Base-by-base conservation (phyloP, 2,888 invertebrate genomes). In the Tinea pellionella region DNA sequence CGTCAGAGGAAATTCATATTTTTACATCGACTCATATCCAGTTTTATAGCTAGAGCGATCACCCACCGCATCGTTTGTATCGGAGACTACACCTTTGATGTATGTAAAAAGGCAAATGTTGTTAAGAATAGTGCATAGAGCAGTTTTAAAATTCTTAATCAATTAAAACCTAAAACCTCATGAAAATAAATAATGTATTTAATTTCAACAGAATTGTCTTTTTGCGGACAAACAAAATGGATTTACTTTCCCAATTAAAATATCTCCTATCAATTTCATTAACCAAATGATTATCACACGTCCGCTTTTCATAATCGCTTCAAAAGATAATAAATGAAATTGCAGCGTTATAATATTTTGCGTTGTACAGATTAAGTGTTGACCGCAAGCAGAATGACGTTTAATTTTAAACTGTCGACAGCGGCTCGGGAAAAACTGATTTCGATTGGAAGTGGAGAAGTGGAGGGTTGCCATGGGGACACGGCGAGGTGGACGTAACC, bases 341-440 rank as follows among this genome's bases (percentile, higher is more conserved):
- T 73, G 77, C 74, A 70, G 79, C 79, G 76, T 81, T 80, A 83
- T 80, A 78, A 74, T 74, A 80, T 80, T 77, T 78, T 77, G 75
- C 75, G 74, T 77, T 76, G 77, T 66, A 77, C 79, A 79, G 79
- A 85, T 84, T 81, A 83, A 82, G 77, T 78, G 79, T 74, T 78
- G 78, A 85, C 85, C 86, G 76, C 87, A 80, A 67, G 71, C 73
- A 67, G 79, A 77, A 79, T 85, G 84, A 82, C 82, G 74, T 87
- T 84, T 83, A 83, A 87, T 86, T 86, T 83, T 77, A 83, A 80
- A 79, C 77, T 78, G 80, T 82, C 73, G 77, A 77, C 73, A 72
- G 57, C 55, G 74, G 74, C 66, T 76, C 65, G 77, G 78, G 78
- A 80, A 83, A 83, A 81, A 78, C 77, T 78, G 78, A 59, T 59